Evolutionary conservation across 2,888 invertebrate genomes (phyloP).

Genomic region (Linyphia triangularis): DNA sequence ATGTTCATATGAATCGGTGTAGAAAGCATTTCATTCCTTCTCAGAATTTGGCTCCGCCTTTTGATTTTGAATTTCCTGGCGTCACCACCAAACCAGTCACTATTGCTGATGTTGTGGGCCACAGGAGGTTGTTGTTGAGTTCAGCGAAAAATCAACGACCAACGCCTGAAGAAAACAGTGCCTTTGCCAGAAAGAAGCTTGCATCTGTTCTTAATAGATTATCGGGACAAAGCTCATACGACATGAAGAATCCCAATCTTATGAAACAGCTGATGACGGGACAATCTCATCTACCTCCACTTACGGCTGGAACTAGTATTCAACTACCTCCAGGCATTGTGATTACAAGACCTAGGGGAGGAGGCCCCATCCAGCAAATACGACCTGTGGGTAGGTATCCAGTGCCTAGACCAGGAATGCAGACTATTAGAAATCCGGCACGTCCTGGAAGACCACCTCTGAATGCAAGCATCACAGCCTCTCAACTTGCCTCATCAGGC

Average conservation of each 20-base stretch:
- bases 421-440: conserved; percentile 2
- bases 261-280: conserved; percentile 62
- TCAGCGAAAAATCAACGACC: conserved; percentile 38
- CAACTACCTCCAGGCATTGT: conserved; percentile 74
- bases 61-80: conserved; percentile 95
- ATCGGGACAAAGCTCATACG: conserved; percentile 24
- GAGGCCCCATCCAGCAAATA: conserved; percentile 20
- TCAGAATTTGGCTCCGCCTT: conserved; percentile 87
- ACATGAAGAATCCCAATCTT: conserved; percentile 55
- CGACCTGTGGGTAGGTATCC: conserved; percentile 40
- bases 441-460: conserved; percentile 33
- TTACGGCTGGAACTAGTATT: conserved; percentile 31
- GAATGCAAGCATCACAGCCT: conserved; percentile 44
- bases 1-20: conserved; percentile 92
- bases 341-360: conserved; percentile 70
- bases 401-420: conserved; percentile 36
- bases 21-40: conserved; percentile 93
- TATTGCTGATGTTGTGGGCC: conserved; percentile 76
- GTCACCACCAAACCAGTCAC: conserved; percentile 88
- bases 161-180: conserved; percentile 44
- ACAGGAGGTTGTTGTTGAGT: conserved; percentile 57
- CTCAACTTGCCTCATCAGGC: conserved; percentile 63
- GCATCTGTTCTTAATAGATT: conserved; percentile 62
- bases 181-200: conserved; percentile 69
- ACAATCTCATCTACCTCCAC: conserved; percentile 52